phyloP scores from a whole-genome alignment of 2,888 invertebrate species.

The Chaetogeoica ovagalla region DNA sequence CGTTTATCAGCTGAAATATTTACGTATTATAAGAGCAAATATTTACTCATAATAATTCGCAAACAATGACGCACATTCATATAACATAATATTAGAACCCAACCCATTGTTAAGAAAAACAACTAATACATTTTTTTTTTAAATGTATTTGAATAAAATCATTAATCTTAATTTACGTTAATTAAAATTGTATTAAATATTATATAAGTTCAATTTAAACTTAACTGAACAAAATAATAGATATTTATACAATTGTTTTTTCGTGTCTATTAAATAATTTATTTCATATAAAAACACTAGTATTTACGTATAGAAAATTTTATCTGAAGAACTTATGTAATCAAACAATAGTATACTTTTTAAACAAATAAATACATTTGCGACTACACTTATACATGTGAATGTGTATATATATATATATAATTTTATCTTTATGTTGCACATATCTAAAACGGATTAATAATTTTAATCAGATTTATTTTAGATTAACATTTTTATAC shows the following conservation, averaged over 20 bases:
- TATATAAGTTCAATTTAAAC: too few species aligned
- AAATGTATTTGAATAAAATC: too few species aligned
- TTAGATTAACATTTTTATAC: not conserved
- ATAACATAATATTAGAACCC: not conserved
- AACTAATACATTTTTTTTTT: too few species aligned
- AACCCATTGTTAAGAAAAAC: too few species aligned
- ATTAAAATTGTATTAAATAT: too few species aligned
- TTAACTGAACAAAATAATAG: not conserved
- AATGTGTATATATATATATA: not conserved
- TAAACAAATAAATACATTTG: constrained; percentile 16
- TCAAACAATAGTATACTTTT: constrained; percentile 32
- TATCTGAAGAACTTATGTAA: not conserved
- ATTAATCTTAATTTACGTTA: too few species aligned
- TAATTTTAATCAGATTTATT: constrained; percentile 12
- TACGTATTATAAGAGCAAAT: not conserved
- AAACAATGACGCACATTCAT: not conserved
- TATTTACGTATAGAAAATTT: not conserved
- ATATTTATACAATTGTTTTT: not conserved
- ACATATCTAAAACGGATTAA: constrained; percentile 19
- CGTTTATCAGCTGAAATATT: not conserved
- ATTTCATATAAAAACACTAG: not conserved
- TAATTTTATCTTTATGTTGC: not conserved
- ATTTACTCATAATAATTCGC: not conserved
- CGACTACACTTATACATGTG: not conserved
- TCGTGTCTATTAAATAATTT: not conserved